Evolutionary conservation across 2,797 vertebrate species (phyloP).

Genomic region (Takifugu rubripes): DNA sequence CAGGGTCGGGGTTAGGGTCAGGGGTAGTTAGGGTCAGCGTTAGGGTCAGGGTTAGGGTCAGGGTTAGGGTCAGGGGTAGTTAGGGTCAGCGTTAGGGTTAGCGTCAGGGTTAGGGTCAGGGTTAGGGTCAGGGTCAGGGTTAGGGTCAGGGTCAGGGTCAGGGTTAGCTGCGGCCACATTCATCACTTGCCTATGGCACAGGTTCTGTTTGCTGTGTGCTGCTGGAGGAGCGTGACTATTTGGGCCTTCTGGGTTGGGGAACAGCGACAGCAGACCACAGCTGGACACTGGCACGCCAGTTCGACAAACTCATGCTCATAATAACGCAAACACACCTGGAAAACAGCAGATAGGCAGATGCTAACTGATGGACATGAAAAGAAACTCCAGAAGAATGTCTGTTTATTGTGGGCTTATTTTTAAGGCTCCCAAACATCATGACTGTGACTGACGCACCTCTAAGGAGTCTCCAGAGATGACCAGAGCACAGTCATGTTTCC

Average conservation of each 20-base stretch:
- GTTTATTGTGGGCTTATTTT: neutral
- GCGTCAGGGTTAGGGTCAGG: too few species aligned
- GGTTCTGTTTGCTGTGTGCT: constrained; percentile 87
- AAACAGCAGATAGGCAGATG: neutral
- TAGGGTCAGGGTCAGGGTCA: too few species aligned
- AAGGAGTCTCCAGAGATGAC: constrained; percentile 96
- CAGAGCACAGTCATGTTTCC: constrained; percentile 95
- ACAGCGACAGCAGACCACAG: constrained; percentile 95
- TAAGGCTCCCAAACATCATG: constrained; percentile 34
- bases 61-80: too few species aligned
- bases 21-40: too few species aligned
- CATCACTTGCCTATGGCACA: constrained; percentile 87
- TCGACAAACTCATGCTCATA: constrained; percentile 97
- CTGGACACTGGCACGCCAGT: constrained; percentile 93
- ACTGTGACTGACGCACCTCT: constrained; percentile 77
- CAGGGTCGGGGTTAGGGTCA: too few species aligned
- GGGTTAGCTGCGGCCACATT: neutral
- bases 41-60: too few species aligned
- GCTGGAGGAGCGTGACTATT: constrained; percentile 88
- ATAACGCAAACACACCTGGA: constrained; percentile 89
- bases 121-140: too few species aligned
- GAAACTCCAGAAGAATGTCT: neutral
- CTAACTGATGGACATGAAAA: neutral
- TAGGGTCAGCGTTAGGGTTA: too few species aligned
- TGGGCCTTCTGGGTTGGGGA: constrained; percentile 96